Conservation (phyloP, 1,140 invertebrate genomes). For the Chrysomallon squamiferum region DNA sequence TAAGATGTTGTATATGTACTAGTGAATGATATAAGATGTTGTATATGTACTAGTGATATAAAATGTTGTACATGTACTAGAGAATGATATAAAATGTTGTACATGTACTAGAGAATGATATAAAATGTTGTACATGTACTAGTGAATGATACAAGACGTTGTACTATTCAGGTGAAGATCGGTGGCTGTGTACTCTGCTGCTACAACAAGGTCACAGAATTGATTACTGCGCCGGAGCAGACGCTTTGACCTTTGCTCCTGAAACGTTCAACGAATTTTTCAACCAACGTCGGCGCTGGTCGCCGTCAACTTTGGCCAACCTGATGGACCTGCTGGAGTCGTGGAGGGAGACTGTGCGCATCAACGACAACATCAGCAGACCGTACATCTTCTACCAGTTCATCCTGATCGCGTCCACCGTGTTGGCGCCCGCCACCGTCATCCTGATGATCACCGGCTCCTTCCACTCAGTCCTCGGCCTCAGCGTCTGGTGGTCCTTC, state of each 20-base stretch:
- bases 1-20: too few relatives aligned
- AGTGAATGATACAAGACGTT: too few relatives aligned
- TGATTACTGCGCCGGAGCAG: constrained; percentile 73
- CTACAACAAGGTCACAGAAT: constrained; percentile 73
- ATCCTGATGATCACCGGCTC: constrained; percentile 97
- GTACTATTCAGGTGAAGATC: constrained; percentile 70
- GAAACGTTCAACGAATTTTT: constrained; percentile 67
- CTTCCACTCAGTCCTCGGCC: constrained; percentile 88
- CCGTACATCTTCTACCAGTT: constrained; percentile 68
- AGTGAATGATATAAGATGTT: too few relatives aligned
- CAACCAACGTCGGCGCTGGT: constrained; percentile 71
- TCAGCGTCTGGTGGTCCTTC: constrained; percentile 63
- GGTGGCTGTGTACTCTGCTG: constrained; percentile 73
- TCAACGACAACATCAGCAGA: constrained; percentile 71
- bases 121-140: too few relatives aligned
- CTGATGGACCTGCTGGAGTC: constrained; percentile 71
- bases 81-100: too few relatives aligned
- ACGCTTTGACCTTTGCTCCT: constrained; percentile 73
- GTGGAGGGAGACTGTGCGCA: constrained; percentile 66
- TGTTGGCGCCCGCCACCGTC: constrained; percentile 88
- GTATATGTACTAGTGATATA: too few relatives aligned
- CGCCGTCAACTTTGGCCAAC: constrained; percentile 74
- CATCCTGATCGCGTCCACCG: constrained; percentile 87
- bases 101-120: too few relatives aligned
- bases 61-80: too few relatives aligned